Evolutionary conservation across 92 coral and sea anemone species (phyloP).

Genomic region (Phymanthus crucifer): DNA sequence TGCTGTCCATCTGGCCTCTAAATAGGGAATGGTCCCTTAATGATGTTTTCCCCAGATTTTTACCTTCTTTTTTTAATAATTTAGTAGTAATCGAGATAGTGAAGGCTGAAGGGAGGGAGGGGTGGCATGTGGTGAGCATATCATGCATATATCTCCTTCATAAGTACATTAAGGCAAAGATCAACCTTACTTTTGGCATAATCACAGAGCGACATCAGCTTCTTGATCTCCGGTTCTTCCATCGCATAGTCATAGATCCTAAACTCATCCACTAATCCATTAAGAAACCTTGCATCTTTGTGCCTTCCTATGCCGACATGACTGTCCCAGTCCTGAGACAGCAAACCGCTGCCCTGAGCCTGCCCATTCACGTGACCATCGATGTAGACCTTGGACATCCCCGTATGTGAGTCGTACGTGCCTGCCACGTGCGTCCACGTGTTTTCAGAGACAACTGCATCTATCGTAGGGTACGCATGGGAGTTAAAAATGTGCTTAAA

Average conservation of each 20-base stretch:
- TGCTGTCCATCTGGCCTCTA: too few species aligned
- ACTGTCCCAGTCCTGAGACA: slow-evolving; percentile 86
- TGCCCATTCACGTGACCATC: slow-evolving; percentile 75
- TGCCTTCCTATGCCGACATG: slow-evolving; percentile 85
- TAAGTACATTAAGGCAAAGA: neutral
- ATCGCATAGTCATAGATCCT: slow-evolving; percentile 74
- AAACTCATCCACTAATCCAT: slow-evolving; percentile 82
- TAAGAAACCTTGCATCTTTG: slow-evolving; percentile 67
- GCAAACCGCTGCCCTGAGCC: slow-evolving; percentile 79
- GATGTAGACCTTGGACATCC: slow-evolving; percentile 71
- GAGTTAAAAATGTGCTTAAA: neutral
- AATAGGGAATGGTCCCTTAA: too few species aligned
- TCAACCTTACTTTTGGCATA: slow-evolving; percentile 55
- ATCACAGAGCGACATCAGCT: slow-evolving; percentile 57
- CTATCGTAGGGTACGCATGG: slow-evolving; percentile 24
- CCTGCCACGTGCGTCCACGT: slow-evolving; percentile 86
- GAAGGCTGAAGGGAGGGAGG: too few species aligned
- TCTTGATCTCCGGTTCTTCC: slow-evolving; percentile 56
- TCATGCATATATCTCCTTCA: too few species aligned
- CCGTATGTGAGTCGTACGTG: slow-evolving; percentile 68
- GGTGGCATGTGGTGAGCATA: too few species aligned
- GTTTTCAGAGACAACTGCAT: slow-evolving; percentile 71
- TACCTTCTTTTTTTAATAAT: too few species aligned
- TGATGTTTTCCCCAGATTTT: too few species aligned
- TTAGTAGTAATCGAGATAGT: neutral